phyloP scores from a whole-genome alignment of 2,113 vertebrate genomes.

The Lipophrys pholis region DNA sequence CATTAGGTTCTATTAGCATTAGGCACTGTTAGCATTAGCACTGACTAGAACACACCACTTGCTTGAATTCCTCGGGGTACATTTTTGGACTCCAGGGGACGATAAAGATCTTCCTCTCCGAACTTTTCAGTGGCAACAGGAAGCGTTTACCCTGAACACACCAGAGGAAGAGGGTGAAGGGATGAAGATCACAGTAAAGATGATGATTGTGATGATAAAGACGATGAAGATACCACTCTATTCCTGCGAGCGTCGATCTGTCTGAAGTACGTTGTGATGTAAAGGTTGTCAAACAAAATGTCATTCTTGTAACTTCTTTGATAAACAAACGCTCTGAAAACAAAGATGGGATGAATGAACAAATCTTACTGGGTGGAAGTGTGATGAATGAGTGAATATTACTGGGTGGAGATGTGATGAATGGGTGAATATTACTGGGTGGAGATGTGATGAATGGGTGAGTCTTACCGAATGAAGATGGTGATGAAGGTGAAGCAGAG shows the following conservation, averaged over 20 bases:
- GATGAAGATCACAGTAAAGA: background rate
- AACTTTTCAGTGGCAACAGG: slow-evolving; percentile 58
- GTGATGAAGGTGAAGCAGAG: slow-evolving; percentile 66
- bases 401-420: background rate
- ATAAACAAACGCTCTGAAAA: slow-evolving; percentile 57
- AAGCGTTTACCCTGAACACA: slow-evolving; percentile 47
- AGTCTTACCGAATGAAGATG: slow-evolving; percentile 59
- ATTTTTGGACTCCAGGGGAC: slow-evolving; percentile 41
- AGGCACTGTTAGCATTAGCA: too few relatives aligned
- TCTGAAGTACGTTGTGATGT: slow-evolving; percentile 71
- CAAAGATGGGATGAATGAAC: background rate
- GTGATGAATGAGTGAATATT: background rate
- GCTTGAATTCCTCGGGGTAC: slow-evolving; percentile 36
- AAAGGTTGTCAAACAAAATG: slow-evolving; percentile 70
- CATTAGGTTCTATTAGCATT: too few relatives aligned
- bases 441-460: background rate
- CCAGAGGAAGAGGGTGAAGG: background rate
- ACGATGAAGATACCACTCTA: slow-evolving; percentile 32
- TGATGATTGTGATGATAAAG: background rate
- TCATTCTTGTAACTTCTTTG: slow-evolving; percentile 45
- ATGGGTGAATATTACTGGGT: background rate
- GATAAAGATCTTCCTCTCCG: slow-evolving; percentile 57
- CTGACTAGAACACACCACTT: slow-evolving; percentile 42
- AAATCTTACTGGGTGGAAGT: too few relatives aligned
- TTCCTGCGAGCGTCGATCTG: slow-evolving; percentile 55